Evolutionary conservation across 1,140 invertebrate genomes (phyloP).

Genomic region (Mya arenaria): DNA sequence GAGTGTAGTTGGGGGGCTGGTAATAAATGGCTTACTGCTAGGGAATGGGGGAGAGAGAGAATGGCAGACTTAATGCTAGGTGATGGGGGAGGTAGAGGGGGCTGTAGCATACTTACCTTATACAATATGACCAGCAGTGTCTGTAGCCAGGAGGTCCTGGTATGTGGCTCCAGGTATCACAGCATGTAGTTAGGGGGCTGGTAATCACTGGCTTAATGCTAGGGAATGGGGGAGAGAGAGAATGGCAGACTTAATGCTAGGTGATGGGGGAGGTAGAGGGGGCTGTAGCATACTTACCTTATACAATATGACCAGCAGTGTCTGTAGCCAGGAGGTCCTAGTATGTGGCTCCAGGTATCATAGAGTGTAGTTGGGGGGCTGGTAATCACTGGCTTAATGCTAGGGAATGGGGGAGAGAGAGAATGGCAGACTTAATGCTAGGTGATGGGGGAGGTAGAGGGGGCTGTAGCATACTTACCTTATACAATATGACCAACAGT

Average conservation of each 20-base stretch:
- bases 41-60: too few species aligned
- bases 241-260: too few species aligned
- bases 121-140: constrained; percentile 97
- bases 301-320: constrained; percentile 96
- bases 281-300: constrained; percentile 92
- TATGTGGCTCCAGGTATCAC: constrained; percentile 92
- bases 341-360: constrained; percentile 93
- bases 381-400: constrained; percentile 83
- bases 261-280: constrained; percentile 87
- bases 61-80: too few species aligned
- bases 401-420: constrained; percentile 92
- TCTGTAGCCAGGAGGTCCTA: constrained; percentile 95
- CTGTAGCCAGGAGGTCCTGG: constrained; percentile 95
- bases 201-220: constrained; percentile 83
- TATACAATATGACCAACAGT: constrained; percentile 97
- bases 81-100: constrained; percentile 90
- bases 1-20: constrained; percentile 87
- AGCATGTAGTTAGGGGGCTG: constrained; percentile 89
- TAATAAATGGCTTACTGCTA: constrained; percentile 83
- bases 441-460: constrained; percentile 86
- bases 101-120: constrained; percentile 91
- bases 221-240: constrained; percentile 93
- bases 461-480: constrained; percentile 92
- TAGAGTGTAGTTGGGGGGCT: constrained; percentile 89
- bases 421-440: too few species aligned